Conservation (phyloP, 1,140 invertebrate genomes). For the Drosophila gunungcola region DNA sequence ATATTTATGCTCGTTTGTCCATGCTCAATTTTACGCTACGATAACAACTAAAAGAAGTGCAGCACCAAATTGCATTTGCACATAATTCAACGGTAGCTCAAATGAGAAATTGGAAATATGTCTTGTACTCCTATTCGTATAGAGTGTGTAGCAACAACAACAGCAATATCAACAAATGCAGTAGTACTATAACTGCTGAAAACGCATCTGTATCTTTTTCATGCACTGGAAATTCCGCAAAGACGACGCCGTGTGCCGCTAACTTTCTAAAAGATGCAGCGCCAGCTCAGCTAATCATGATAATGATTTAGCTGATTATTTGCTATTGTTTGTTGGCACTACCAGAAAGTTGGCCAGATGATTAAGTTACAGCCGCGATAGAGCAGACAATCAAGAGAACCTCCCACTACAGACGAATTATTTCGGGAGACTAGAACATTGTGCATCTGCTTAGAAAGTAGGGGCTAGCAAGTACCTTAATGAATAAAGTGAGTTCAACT, state of each 20-base stretch:
- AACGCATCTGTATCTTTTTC: constrained; percentile 80
- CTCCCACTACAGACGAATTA: background rate
- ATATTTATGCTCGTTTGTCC: constrained; percentile 26
- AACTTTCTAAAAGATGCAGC: constrained; percentile 79
- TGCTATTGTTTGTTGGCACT: constrained; percentile 32
- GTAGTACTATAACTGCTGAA: constrained; percentile 51
- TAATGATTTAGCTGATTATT: constrained; percentile 53
- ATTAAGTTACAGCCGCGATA: constrained; percentile 28
- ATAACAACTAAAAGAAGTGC: constrained; percentile 60
- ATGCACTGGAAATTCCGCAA: constrained; percentile 81
- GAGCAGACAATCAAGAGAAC: constrained; percentile 10
- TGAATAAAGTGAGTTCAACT: background rate
- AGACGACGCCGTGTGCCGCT: constrained; percentile 66
- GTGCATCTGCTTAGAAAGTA: background rate
- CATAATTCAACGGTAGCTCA: constrained; percentile 78
- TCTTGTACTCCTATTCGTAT: constrained; percentile 21
- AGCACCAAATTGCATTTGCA: constrained; percentile 70
- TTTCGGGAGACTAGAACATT: background rate
- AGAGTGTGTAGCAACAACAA: constrained; percentile 16
- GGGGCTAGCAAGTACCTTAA: background rate
- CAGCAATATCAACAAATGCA: constrained; percentile 11
- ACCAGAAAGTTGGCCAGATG: constrained; percentile 22
- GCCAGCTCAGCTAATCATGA: constrained; percentile 69
- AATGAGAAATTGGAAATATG: constrained; percentile 65
- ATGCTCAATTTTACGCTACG: constrained; percentile 72